phyloP scores from a whole-genome alignment of 2,113 vertebrate genomes.

The Chaetodon auriga region DNA sequence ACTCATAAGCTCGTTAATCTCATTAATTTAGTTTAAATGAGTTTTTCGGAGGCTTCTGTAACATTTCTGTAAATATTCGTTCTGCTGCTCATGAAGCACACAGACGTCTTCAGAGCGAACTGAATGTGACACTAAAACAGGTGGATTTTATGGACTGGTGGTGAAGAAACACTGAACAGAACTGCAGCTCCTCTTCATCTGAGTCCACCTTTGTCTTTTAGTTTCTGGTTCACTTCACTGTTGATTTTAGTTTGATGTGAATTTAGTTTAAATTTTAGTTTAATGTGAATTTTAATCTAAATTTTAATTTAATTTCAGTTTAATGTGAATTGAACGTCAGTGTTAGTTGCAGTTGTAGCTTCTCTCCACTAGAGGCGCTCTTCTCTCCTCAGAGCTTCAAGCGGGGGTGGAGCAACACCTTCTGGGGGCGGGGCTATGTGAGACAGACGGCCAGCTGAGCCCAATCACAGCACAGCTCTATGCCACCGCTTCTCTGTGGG shows the following conservation, averaged over 20 bases:
- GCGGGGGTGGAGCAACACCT: slow-evolving; percentile 82
- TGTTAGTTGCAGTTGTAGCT: slow-evolving; percentile 31
- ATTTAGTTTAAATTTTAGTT: not conserved
- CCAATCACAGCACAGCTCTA: slow-evolving; percentile 79
- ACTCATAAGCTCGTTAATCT: not conserved
- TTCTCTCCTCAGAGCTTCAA: slow-evolving; percentile 82
- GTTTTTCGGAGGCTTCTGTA: not conserved
- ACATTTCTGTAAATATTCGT: not conserved
- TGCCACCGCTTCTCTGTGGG: slow-evolving; percentile 70
- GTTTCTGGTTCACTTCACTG: not conserved
- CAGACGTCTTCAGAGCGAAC: not conserved
- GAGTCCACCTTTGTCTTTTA: not conserved
- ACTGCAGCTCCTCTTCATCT: too few relatives aligned
- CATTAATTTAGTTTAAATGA: not conserved
- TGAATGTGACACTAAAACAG: not conserved
- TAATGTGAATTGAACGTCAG: too few relatives aligned
- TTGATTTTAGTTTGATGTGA: not conserved
- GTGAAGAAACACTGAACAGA: too few relatives aligned
- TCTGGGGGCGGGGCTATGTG: slow-evolving; percentile 74
- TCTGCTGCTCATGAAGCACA: not conserved
- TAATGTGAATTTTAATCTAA: too few relatives aligned
- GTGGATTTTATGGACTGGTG: not conserved
- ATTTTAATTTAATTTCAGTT: too few relatives aligned
- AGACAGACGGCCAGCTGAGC: slow-evolving; percentile 79
- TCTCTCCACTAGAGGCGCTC: slow-evolving; percentile 67